Base-by-base conservation (phyloP, 2,888 invertebrate species). In the Netelia melanura region DNA sequence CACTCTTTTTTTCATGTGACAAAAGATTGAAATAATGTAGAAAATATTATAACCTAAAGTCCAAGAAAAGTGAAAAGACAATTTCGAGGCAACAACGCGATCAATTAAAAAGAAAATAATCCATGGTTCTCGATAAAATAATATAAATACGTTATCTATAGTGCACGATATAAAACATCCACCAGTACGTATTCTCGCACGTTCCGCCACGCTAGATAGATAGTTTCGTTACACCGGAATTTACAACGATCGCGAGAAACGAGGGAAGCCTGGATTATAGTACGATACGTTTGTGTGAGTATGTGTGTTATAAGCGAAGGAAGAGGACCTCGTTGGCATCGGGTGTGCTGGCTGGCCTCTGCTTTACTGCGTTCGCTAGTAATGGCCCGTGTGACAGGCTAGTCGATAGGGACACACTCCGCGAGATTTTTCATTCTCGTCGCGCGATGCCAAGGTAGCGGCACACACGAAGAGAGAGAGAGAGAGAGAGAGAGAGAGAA, bases 321-420 rank as follows among this genome's bases (percentile, higher is more conserved):
- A 79, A 79, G 79, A 72, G 71, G 71, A 56, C 1, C n/a, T 44
- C 71, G 78, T 79, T 62, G 2, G 30, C 17, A 5, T 79, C 78
- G 78, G 62, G 78, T 74, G 84, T 52, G 82, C 65, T 70, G 75
- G 30, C 30, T 30, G 30, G 30, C 54, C 72, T 48, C 48, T 85
- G 85, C 75, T 85, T 85, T 85, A 85, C 83, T 76, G 85, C 85
- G 83, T 61, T 83, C 85, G 85, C 83, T 79, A 67, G 85, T 85
- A 85, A 85, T 85, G 85, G 85, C 76, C 85, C 79, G 83, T 85
- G 85, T 85, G 85, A 85, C 85, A 85, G 85, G 76, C 83, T 83
- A 83, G 83, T 85, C 85, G 85, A 85, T 85, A 85, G 85, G 85
- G 83, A 83, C 85, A 82, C 85, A 82, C 85, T 78, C 75, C 76